These are phyloP conservation scores for Ips nitidus DNA, from an alignment of 1,140 invertebrate genomes.

Conservation along the genomic window DNA sequence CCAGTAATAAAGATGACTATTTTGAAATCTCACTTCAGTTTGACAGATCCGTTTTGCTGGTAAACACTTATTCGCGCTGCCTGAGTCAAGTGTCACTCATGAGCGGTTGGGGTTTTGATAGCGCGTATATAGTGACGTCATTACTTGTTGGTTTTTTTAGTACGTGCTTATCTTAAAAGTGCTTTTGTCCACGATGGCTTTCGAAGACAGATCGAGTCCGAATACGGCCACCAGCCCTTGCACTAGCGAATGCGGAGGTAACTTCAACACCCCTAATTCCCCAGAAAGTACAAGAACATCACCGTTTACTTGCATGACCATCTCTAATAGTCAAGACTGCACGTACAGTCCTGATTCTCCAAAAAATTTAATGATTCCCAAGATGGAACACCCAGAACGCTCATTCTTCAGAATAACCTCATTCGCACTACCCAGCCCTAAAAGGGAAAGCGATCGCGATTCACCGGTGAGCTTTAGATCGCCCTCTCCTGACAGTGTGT, in stretches of 20 bases:
- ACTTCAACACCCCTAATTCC: conserved; percentile 46
- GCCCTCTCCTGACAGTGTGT: conserved; percentile 37
- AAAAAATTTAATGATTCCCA: conserved; percentile 27
- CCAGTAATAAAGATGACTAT: conserved; percentile 55
- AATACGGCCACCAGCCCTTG: conserved; percentile 45
- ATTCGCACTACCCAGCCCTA: conserved; percentile 47
- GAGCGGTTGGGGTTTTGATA: conserved; percentile 6
- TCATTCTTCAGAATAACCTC: conserved; percentile 49
- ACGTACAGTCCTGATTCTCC: conserved; percentile 35
- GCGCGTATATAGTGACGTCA: conserved; percentile 2
- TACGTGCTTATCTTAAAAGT: conserved; percentile 7
- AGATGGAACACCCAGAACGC: conserved; percentile 35
- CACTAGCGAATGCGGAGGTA: conserved; percentile 21
- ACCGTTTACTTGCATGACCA: conserved; percentile 49
- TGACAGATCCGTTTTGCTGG: conserved; percentile 53
- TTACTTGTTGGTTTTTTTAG: neutral
- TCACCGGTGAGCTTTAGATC: conserved; percentile 37
- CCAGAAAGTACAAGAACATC: conserved; percentile 50
- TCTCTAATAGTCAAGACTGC: conserved; percentile 39
- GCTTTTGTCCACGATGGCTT: conserved; percentile 44
- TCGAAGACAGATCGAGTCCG: conserved; percentile 51
- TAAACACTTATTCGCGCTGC: conserved; percentile 47
- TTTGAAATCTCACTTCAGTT: conserved; percentile 55
- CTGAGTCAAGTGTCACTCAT: conserved; percentile 32
- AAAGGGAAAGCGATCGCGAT: conserved; percentile 37